Conservation (phyloP, 2,888 invertebrate genomes). For the Tipula vernalis region DNA sequence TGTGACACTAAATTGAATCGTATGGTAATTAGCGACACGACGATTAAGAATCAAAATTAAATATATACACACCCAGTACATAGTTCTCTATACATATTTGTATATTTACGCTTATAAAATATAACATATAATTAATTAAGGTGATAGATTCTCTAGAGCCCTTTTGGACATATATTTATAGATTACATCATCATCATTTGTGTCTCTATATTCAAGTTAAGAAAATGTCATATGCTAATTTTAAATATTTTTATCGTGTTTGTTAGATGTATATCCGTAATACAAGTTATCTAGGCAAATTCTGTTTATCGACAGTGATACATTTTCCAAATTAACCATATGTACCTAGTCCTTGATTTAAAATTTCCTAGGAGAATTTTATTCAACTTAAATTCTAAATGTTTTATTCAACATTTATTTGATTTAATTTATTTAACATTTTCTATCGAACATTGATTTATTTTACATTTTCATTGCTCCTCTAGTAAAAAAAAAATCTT, state of each 20-base stretch:
- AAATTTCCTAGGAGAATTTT: too few species aligned
- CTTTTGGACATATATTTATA: background rate
- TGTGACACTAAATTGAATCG: background rate
- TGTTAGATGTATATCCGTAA: background rate
- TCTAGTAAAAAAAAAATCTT: too few species aligned
- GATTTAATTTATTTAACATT: too few species aligned
- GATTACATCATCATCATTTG: background rate
- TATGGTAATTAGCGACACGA: background rate
- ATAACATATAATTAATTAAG: background rate
- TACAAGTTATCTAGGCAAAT: too few species aligned
- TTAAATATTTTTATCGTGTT: background rate
- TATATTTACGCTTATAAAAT: background rate
- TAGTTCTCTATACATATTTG: too few species aligned
- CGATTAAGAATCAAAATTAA: background rate
- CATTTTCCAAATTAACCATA: too few species aligned
- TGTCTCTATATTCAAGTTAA: background rate
- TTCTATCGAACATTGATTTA: too few species aligned
- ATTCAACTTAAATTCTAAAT: too few species aligned
- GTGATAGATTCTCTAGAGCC: background rate
- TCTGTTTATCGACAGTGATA: too few species aligned
- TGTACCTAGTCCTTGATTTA: too few species aligned
- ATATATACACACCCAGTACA: background rate
- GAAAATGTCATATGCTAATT: background rate
- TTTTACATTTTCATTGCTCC: too few species aligned
- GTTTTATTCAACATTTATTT: too few species aligned